Evolutionary conservation across 2,113 vertebrate species (phyloP), one percentile per base, ranked within the genome.

Genomic region (Antechinus stuartii): DNA sequence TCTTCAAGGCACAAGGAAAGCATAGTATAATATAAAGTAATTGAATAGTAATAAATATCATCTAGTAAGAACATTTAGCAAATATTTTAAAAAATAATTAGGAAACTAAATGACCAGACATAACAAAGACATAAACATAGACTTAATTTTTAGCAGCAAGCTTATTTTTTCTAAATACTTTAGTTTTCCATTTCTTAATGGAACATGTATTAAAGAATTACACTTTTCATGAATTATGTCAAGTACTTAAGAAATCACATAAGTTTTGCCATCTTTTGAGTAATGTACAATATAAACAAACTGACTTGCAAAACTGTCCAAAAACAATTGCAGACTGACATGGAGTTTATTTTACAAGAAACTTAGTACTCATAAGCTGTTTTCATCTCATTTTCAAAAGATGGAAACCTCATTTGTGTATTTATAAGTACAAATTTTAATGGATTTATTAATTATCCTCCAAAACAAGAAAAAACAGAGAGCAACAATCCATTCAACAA

Each of bases 71-170:
- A 92, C 3, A 93, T 84, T 1, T 42, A 53, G 68, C n/a, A 56
- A 94, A 61, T 90, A 91, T 56, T 92, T 92, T 30, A 25, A 52
- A 47, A 76, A 95, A 46, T 16, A 56, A 96, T 92, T 68, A 91
- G 0, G 84, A 91, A 93, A 89, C 49, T 90, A 68, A 92, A 92
- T 84, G 16, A 84, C 7, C 19, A 84, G 6, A 42, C 14, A 68
- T 35, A 35, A 68, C 35, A 76, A n/a, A n/a, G 61, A n/a, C 16
- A 42, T 42, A 84, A 84, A 84, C 68, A 84, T 42, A 14, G 11
- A 68, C 35, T 27, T 35, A 35, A 68, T 35, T 68, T 68, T 68
- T 68, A 35, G 57, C 68, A 84, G n/a, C 22, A 84, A 22, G 68
- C 16, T n/a, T 76, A 68, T 76, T n/a, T 76, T 76, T 76, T 35